Evolutionary conservation across 2,797 vertebrate species (phyloP).

Genomic region (Denticeps clupeoides): DNA sequence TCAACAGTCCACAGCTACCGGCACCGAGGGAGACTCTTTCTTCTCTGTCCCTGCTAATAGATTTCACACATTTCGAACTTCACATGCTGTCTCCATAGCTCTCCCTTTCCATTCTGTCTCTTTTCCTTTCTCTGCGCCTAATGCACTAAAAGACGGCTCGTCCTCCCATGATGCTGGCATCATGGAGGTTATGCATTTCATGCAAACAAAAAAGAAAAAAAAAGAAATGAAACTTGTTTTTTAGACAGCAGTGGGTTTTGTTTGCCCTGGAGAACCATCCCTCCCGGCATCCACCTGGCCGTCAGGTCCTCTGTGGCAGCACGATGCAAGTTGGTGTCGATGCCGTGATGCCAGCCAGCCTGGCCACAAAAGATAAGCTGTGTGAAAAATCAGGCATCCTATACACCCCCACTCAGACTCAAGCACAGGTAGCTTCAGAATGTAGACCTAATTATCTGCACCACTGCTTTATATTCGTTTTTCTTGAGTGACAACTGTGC

Average conservation of each 20-base stretch:
- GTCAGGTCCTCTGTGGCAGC: neutral
- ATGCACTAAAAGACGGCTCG: neutral
- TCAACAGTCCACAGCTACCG: neutral
- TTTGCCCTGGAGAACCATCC: neutral
- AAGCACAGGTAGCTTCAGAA: too few relatives aligned
- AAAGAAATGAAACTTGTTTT: too few relatives aligned
- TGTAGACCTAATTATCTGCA: too few relatives aligned
- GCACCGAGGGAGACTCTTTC: neutral
- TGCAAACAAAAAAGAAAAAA: too few relatives aligned
- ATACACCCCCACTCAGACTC: neutral
- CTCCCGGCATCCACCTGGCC: neutral
- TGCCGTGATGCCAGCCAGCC: slow-evolving; percentile 9
- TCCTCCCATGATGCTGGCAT: neutral
- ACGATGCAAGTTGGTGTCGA: slow-evolving; percentile 10
- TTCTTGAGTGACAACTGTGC: too few relatives aligned
- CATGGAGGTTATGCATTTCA: too few relatives aligned
- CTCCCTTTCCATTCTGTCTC: neutral
- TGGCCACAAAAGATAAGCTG: slow-evolving; percentile 25
- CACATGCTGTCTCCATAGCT: neutral
- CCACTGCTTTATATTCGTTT: too few relatives aligned
- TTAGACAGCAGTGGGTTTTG: too few relatives aligned
- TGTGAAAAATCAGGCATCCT: neutral
- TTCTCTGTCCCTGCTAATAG: neutral
- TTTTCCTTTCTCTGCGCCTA: neutral
- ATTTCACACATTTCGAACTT: slow-evolving; percentile 1